A percentile compares a stretch with the other conserved stretches of the same genome.
Evolutionary conservation across 2,797 vertebrate species (phyloP).

Genomic region (Phoxinus dragarum): DNA sequence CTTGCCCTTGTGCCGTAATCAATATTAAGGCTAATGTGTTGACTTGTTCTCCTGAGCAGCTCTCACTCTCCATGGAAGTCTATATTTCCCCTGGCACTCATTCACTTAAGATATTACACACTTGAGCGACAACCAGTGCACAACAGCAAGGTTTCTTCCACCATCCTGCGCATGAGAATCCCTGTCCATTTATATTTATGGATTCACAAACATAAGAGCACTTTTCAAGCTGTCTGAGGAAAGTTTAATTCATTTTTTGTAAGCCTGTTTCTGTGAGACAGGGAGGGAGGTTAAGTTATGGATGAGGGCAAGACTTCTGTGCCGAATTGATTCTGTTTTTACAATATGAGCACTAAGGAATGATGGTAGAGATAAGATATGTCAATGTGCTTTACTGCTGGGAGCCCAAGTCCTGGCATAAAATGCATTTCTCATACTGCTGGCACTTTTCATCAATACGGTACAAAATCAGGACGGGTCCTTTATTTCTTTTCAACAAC

Average conservation of each 20-base stretch:
- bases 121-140: conserved; percentile 38
- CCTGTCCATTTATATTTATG: conserved; percentile 49
- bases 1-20: conserved; percentile 46
- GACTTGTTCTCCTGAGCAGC: conserved; percentile 36
- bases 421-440: conserved; percentile 37
- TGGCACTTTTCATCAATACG: not conserved
- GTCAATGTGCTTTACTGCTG: conserved; percentile 47
- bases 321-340: conserved; percentile 28
- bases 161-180: conserved; percentile 37
- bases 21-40: conserved; percentile 50
- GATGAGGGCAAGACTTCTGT: not conserved
- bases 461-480: not conserved
- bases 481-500: not conserved
- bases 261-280: not conserved
- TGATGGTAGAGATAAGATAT: conserved; percentile 35
- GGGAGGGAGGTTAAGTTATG: conserved; percentile 8
- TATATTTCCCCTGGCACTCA: conserved; percentile 40
- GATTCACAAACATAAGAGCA: conserved; percentile 41
- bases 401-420: conserved; percentile 10
- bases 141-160: conserved; percentile 37
- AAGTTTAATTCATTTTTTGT: conserved; percentile 43
- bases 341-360: conserved; percentile 20
- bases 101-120: conserved; percentile 53
- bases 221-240: conserved; percentile 23
- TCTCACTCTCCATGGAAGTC: conserved; percentile 33